Evolutionary conservation across 2,113 vertebrate genomes (phyloP).

Genomic region (Thamnophis sirtalis): DNA sequence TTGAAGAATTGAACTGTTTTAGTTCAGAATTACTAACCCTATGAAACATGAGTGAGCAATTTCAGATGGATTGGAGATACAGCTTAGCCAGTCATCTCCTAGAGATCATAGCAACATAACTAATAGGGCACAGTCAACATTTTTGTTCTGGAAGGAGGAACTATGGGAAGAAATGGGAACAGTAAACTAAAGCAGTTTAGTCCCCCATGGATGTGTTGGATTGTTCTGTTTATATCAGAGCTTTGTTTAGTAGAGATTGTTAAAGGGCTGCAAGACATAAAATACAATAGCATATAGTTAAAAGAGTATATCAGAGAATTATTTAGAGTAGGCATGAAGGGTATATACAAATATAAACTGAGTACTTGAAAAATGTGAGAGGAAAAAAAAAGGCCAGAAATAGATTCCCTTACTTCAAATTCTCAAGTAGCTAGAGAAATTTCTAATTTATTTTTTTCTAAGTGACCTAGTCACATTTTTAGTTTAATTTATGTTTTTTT

Average conservation of each 20-base stretch:
- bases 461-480: background rate
- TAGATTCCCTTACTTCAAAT: background rate
- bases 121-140: background rate
- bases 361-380: background rate
- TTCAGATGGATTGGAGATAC: background rate
- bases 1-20: background rate
- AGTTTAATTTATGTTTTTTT: background rate
- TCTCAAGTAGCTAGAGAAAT: background rate
- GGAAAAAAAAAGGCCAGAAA: background rate
- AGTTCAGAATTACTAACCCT: background rate
- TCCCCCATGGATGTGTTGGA: background rate
- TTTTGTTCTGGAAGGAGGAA: background rate
- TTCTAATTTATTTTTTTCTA: background rate
- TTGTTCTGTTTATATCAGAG: background rate
- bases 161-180: background rate
- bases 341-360: background rate
- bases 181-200: background rate
- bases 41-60: background rate
- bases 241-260: background rate
- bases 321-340: background rate
- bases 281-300: background rate
- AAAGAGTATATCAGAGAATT: background rate
- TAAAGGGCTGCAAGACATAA: background rate
- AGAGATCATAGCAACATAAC: background rate
- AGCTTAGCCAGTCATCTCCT: background rate